Conservation (phyloP, 1,140 invertebrate genomes). For the Coptotermes formosanus region DNA sequence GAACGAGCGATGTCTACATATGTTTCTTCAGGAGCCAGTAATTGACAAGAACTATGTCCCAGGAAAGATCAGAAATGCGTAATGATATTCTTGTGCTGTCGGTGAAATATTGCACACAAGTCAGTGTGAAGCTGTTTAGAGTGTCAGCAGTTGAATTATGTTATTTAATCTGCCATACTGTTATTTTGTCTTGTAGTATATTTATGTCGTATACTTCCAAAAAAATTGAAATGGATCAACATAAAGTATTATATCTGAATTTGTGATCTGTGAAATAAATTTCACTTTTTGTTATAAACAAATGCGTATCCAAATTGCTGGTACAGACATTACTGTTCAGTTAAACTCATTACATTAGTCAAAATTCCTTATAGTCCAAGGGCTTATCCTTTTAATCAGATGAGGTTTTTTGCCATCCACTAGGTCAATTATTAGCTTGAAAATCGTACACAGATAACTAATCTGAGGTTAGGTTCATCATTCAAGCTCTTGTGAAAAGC, state of each 20-base stretch:
- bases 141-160: neutral
- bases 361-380: neutral
- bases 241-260: neutral
- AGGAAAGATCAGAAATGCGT: slow-evolving; percentile 91
- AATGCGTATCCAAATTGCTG: neutral
- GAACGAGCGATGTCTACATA: slow-evolving; percentile 98
- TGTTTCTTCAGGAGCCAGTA: slow-evolving; percentile 96
- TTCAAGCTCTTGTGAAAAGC: neutral
- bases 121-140: neutral
- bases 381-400: slow-evolving; percentile 5
- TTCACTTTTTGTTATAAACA: neutral
- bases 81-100: slow-evolving; percentile 21
- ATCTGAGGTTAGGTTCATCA: neutral
- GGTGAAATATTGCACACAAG: neutral
- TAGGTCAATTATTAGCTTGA: neutral
- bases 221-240: neutral
- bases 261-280: neutral
- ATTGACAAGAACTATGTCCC: slow-evolving; percentile 99
- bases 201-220: slow-evolving; percentile 2
- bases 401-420: neutral
- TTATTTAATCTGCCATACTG: slow-evolving; percentile 17
- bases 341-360: neutral
- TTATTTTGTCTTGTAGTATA: slow-evolving; percentile 11
- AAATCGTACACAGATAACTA: neutral
- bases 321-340: neutral